Evolutionary conservation across 2,888 invertebrate genomes (phyloP).

Genomic region (Amblyjoppa fuscipennis): DNA sequence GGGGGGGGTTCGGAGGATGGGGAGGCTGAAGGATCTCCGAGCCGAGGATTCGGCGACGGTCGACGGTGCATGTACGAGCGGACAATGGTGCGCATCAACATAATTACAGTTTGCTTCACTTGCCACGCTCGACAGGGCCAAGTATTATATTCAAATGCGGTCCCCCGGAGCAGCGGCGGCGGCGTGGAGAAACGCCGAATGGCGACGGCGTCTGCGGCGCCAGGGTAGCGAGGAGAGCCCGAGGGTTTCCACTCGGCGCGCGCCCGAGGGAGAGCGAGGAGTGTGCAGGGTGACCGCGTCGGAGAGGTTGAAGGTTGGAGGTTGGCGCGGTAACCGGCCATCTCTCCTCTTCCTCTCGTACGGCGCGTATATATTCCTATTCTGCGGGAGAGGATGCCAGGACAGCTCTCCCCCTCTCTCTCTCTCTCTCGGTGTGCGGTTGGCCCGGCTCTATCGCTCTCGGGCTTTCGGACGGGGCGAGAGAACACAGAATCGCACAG

Average conservation of each 20-base stretch:
- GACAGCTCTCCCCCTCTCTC: conserved; percentile 22
- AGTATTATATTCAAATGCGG: conserved; percentile 84
- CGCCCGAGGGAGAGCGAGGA: conserved; percentile 67
- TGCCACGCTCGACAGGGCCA: conserved; percentile 75
- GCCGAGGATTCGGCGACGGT: conserved; percentile 75
- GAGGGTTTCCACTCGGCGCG: conserved; percentile 64
- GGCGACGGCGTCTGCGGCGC: conserved; percentile 69
- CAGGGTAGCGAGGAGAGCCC: conserved; percentile 58
- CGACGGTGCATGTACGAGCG: conserved; percentile 72
- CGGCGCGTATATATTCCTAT: conserved; percentile 50
- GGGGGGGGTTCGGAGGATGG: conserved; percentile 68
- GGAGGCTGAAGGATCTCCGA: conserved; percentile 60
- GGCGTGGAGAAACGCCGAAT: conserved; percentile 70
- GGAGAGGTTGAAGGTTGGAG: conserved; percentile 73
- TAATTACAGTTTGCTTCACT: conserved; percentile 84
- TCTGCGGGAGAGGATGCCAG: conserved; percentile 67
- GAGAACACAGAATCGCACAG: conserved; percentile 74
- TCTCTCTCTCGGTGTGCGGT: conserved; percentile 50
- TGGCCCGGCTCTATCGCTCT: conserved; percentile 60
- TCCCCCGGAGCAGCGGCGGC: conserved; percentile 70
- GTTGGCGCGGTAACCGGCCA: conserved; percentile 68
- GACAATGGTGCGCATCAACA: conserved; percentile 84
- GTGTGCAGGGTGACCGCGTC: conserved; percentile 66
- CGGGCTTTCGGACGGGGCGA: conserved; percentile 65
- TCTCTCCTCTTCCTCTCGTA: conserved; percentile 50